A percentile compares a stretch with the other conserved stretches of the same genome.
Evolutionary conservation across 1,140 invertebrate species (phyloP).

Genomic region (Temnothorax curvispinosus): DNA sequence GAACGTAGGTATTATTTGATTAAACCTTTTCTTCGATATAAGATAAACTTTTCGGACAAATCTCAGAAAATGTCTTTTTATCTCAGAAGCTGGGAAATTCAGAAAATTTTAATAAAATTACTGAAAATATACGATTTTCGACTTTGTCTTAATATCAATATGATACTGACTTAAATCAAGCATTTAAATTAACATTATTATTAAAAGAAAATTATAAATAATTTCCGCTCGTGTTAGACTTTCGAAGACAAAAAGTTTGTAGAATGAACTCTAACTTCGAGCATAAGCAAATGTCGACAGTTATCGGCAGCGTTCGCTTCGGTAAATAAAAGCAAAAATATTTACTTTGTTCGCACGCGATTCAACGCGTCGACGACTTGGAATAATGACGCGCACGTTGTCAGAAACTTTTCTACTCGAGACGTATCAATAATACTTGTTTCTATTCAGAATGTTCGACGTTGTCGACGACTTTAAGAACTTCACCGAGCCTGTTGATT

Average conservation of each 20-base stretch:
- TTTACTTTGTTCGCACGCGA: not conserved
- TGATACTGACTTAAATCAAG: not conserved
- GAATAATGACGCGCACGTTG: constrained; percentile 28
- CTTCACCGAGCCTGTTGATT: constrained; percentile 28
- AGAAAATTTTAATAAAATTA: not conserved
- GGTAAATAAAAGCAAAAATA: not conserved
- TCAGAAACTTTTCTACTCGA: constrained; percentile 12
- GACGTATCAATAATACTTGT: constrained; percentile 15
- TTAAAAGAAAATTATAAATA: not conserved
- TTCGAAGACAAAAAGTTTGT: not conserved
- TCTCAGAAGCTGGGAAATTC: not conserved
- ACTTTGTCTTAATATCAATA: not conserved
- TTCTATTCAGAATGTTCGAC: not conserved
- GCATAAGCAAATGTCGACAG: not conserved
- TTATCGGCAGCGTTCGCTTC: not conserved
- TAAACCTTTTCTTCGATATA: not conserved
- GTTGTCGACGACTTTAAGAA: constrained; percentile 20
- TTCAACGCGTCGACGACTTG: not conserved
- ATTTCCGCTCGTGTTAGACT: not conserved
- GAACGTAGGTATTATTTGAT: not conserved
- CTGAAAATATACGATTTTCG: not conserved
- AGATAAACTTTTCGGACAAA: not conserved
- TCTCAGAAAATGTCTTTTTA: not conserved
- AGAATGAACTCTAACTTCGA: not conserved
- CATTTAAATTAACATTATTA: constrained; percentile 17